Conservation (phyloP, 2,113 vertebrate genomes). For the Sturnus vulgaris region DNA sequence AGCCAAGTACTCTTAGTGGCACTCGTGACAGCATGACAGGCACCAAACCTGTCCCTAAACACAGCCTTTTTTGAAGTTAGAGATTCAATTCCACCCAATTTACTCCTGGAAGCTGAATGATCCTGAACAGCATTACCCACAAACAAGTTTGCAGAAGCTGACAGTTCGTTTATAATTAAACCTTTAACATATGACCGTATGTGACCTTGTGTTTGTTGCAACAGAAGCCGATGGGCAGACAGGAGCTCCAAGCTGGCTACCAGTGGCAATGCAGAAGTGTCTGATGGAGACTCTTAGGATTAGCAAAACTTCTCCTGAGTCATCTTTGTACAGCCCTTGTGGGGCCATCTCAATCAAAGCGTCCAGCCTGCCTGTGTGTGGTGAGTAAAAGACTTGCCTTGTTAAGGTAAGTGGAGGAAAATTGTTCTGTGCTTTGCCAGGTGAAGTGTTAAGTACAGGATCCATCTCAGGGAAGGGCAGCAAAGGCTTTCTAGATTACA, state of each 20-base stretch:
- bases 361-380: background rate
- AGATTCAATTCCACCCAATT: background rate
- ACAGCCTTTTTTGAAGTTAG: conserved; percentile 2
- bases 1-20: background rate
- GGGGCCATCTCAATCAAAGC: background rate
- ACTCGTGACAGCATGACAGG: background rate
- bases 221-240: background rate
- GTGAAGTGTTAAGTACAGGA: conserved; percentile 47
- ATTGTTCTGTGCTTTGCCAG: background rate
- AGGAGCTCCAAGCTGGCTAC: background rate
- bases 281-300: background rate
- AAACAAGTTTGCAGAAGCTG: conserved; percentile 16
- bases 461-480: background rate
- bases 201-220: background rate
- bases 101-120: background rate
- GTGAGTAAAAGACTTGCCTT: conserved; percentile 4
- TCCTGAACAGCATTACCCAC: background rate
- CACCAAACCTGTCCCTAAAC: background rate
- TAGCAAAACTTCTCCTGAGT: conserved; percentile 20
- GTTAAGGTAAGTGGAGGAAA: conserved; percentile 31
- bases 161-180: conserved; percentile 6
- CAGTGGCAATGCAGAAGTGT: background rate
- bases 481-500: conserved; percentile 44
- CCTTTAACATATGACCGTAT: background rate
- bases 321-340: background rate